A percentile compares a stretch with the other conserved stretches of the same genome.
These are phyloP conservation scores for Poeciliopsis turrubarensis DNA, from an alignment of 2,113 vertebrate species.

Conservation along the genomic window DNA sequence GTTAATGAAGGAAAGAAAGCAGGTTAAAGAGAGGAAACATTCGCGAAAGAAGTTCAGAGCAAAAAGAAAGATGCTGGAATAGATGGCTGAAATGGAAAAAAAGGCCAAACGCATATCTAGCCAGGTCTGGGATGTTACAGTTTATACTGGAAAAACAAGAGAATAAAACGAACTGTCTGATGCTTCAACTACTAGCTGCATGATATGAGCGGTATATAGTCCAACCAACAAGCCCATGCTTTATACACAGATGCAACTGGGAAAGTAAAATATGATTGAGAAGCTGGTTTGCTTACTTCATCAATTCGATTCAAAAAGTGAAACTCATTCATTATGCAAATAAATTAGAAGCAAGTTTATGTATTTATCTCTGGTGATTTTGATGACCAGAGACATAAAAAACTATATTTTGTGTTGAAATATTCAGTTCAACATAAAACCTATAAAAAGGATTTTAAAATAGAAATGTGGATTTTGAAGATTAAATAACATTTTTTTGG, in stretches of 20 bases:
- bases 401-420: not conserved
- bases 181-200: not conserved
- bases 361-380: not conserved
- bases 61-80: constrained; percentile 14
- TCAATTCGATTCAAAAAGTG: not conserved
- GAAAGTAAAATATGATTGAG: not conserved
- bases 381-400: not conserved
- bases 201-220: not conserved
- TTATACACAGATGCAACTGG: not conserved
- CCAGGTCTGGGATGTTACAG: constrained; percentile 9
- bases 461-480: too few relatives aligned
- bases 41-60: not conserved
- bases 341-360: not conserved
- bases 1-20: constrained; percentile 15
- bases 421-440: not conserved
- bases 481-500: too few relatives aligned
- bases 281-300: not conserved
- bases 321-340: not conserved
- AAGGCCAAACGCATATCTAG: not conserved
- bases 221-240: constrained; percentile 14
- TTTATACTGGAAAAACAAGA: constrained; percentile 21
- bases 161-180: not conserved
- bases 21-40: constrained; percentile 12
- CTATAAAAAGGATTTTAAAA: too few relatives aligned
- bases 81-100: constrained; percentile 5